Evolutionary conservation across 2,797 vertebrate species (phyloP).

Genomic region (Chanos chanos): DNA sequence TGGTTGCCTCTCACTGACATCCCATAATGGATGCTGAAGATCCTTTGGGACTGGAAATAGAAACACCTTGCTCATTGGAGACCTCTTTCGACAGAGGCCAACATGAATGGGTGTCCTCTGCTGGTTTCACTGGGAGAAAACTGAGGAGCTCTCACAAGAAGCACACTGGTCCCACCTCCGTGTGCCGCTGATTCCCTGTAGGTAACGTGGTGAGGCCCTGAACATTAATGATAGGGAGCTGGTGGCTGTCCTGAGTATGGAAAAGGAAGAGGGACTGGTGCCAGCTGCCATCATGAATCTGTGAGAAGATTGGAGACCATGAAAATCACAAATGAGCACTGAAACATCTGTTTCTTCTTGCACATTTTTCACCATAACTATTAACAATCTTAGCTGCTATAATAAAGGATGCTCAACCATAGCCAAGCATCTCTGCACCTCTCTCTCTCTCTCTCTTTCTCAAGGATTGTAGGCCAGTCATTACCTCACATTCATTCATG

Average conservation of each 20-base stretch:
- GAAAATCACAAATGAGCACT: too few relatives aligned
- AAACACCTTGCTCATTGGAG: neutral
- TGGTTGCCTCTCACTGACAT: slow-evolving; percentile 51
- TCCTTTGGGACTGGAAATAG: slow-evolving; percentile 49
- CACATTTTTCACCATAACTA: too few relatives aligned
- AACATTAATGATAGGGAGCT: slow-evolving; percentile 86
- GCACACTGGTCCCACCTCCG: slow-evolving; percentile 89
- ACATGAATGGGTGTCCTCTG: slow-evolving; percentile 38
- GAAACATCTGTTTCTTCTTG: too few relatives aligned
- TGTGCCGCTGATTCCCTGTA: slow-evolving; percentile 66
- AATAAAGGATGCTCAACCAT: too few relatives aligned
- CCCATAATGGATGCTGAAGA: slow-evolving; percentile 25
- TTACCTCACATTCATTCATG: slow-evolving; percentile 91
- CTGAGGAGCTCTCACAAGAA: slow-evolving; percentile 70
- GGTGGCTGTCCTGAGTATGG: slow-evolving; percentile 85
- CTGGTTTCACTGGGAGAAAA: slow-evolving; percentile 36
- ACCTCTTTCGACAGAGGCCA: slow-evolving; percentile 39
- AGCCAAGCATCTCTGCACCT: neutral
- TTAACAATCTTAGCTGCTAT: too few relatives aligned
- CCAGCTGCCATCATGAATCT: slow-evolving; percentile 95
- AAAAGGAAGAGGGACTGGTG: slow-evolving; percentile 87
- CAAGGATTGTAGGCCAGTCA: too few relatives aligned
- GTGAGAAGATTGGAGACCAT: slow-evolving; percentile 42
- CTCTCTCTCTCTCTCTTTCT: neutral
- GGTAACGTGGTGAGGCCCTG: slow-evolving; percentile 67